Evolutionary conservation across 1,140 invertebrate species (phyloP).

Genomic region (Halyomorpha halys): DNA sequence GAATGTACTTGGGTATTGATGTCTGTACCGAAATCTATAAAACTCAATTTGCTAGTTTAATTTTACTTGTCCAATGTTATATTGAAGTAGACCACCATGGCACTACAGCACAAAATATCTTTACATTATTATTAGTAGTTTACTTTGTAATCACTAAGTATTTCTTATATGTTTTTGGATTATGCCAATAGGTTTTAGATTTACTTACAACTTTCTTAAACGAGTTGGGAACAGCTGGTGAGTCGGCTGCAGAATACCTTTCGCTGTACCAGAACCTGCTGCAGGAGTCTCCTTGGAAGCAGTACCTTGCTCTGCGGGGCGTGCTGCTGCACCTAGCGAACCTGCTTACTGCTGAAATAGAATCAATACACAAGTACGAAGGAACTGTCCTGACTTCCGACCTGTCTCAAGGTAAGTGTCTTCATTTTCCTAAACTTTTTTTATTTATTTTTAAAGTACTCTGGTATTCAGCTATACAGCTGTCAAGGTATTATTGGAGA

Average conservation of each 20-base stretch:
- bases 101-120: too few species aligned
- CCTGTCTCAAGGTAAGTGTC: slow-evolving; percentile 64
- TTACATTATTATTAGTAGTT: too few species aligned
- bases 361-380: slow-evolving; percentile 72
- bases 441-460: too few species aligned
- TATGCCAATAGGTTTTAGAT: slow-evolving; percentile 53
- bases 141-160: too few species aligned
- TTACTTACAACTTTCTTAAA: slow-evolving; percentile 80
- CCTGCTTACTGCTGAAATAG: slow-evolving; percentile 77
- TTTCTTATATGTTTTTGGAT: too few species aligned
- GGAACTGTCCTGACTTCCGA: slow-evolving; percentile 88
- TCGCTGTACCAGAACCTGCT: slow-evolving; percentile 76
- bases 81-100: too few species aligned
- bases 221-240: slow-evolving; percentile 72
- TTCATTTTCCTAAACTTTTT: background rate
- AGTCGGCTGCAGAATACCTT: slow-evolving; percentile 85
- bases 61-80: too few species aligned
- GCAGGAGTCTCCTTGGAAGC: slow-evolving; percentile 77
- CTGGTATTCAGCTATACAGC: too few species aligned
- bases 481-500: too few species aligned
- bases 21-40: too few species aligned
- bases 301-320: slow-evolving; percentile 79
- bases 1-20: too few species aligned
- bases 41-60: too few species aligned
- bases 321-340: slow-evolving; percentile 74